phyloP scores from a whole-genome alignment of 2,797 vertebrate genomes.

The Pangasius djambal region DNA sequence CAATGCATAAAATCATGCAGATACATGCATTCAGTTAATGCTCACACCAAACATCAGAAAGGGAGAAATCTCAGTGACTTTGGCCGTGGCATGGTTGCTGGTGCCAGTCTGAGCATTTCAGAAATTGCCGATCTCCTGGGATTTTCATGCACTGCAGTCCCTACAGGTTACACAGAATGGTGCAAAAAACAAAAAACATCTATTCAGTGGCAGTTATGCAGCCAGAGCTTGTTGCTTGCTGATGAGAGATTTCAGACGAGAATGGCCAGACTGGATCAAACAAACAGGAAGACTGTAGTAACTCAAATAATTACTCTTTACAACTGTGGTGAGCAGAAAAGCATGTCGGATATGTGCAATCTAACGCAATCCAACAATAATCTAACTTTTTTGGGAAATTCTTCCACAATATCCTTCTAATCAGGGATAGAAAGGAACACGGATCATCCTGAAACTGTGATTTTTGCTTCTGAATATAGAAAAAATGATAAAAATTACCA shows the following conservation, averaged over 20 bases:
- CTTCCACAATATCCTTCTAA: neutral
- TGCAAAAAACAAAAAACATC: neutral
- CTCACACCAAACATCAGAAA: too few species aligned
- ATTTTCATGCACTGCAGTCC: neutral
- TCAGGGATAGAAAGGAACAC: neutral
- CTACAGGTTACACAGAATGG: neutral
- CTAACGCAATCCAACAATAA: neutral
- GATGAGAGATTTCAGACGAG: neutral
- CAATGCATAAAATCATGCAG: neutral
- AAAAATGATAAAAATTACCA: neutral
- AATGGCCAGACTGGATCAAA: neutral
- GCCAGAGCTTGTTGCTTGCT: neutral
- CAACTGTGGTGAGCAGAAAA: neutral
- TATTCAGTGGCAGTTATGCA: neutral
- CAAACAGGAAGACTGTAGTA: neutral
- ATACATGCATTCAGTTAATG: neutral
- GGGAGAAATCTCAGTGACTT: neutral
- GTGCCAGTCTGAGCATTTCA: neutral
- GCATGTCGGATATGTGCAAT: neutral
- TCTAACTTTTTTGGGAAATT: neutral
- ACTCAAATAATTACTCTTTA: neutral
- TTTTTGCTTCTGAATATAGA: neutral
- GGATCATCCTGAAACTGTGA: neutral
- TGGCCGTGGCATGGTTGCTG: neutral
- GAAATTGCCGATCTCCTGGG: neutral